Evolutionary conservation across 2,888 invertebrate species (phyloP).

Genomic region (Eristalinus aeneus): DNA sequence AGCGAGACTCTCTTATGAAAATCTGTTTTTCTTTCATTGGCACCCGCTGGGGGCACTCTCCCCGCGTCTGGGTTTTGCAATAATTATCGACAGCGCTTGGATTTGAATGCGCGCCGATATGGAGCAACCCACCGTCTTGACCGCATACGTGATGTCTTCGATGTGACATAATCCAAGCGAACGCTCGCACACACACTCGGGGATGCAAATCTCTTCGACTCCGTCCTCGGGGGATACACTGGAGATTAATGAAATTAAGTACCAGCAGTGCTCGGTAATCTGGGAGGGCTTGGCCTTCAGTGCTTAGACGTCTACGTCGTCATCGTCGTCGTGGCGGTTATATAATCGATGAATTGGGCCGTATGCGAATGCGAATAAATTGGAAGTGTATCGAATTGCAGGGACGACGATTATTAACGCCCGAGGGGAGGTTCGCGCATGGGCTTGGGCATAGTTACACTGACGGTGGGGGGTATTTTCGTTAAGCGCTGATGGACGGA

Average conservation of each 20-base stretch:
- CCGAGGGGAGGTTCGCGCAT: neutral
- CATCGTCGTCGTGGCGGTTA: conserved; percentile 3
- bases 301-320: neutral
- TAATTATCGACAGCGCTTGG: conserved; percentile 56
- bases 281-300: conserved; percentile 44
- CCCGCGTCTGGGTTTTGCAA: conserved; percentile 1
- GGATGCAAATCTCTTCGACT: conserved; percentile 54
- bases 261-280: conserved; percentile 23
- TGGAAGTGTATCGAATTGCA: conserved; percentile 12
- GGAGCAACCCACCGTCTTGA: conserved; percentile 43
- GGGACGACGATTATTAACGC: neutral
- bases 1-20: neutral
- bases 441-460: neutral
- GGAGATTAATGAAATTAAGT: conserved; percentile 31
- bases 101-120: conserved; percentile 18
- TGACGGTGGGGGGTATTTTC: neutral
- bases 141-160: conserved; percentile 61
- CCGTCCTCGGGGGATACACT: neutral
- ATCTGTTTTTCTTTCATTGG: conserved; percentile 6
- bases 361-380: conserved; percentile 9
- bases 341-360: conserved; percentile 27
- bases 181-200: conserved; percentile 19
- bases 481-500: neutral
- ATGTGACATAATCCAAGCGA: conserved; percentile 62
- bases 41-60: neutral